A percentile compares a stretch with the other conserved stretches of the same genome.
Conservation (phyloP, 1,140 invertebrate species). For the Drosophila pseudoananassae region DNA sequence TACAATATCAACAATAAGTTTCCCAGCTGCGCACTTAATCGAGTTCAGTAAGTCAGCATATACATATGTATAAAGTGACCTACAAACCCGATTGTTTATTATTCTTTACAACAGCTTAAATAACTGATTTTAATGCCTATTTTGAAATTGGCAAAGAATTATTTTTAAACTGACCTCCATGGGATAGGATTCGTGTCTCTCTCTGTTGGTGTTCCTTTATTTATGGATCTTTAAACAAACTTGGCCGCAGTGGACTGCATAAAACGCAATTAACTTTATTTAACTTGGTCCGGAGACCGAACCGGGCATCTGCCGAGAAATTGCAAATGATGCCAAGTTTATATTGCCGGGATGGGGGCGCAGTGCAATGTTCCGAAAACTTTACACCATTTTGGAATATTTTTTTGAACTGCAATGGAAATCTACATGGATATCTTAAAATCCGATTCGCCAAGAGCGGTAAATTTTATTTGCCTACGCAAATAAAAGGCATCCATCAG, state of each 20-base stretch:
- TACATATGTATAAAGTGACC: slow-evolving; percentile 35
- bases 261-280: slow-evolving; percentile 74
- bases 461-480: slow-evolving; percentile 36
- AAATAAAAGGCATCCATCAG: slow-evolving; percentile 59
- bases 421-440: slow-evolving; percentile 43
- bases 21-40: slow-evolving; percentile 6
- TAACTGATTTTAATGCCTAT: slow-evolving; percentile 30
- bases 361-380: slow-evolving; percentile 27
- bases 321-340: slow-evolving; percentile 66
- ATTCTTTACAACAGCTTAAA: slow-evolving; percentile 27
- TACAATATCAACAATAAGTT: slow-evolving; percentile 27
- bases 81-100: slow-evolving; percentile 33
- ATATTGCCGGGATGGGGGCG: slow-evolving; percentile 35
- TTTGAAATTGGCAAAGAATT: slow-evolving; percentile 26
- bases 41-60: slow-evolving; percentile 15
- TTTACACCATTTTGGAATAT: slow-evolving; percentile 53
- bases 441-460: slow-evolving; percentile 13
- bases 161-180: slow-evolving; percentile 41
- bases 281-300: slow-evolving; percentile 35
- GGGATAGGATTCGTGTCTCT: neutral
- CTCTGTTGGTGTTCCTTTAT: slow-evolving; percentile 24
- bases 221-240: slow-evolving; percentile 62
- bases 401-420: slow-evolving; percentile 2
- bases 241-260: slow-evolving; percentile 48
- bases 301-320: slow-evolving; percentile 12